Evolutionary conservation across 2,888 invertebrate genomes (phyloP), one percentile per base, ranked within the genome.

Genomic region (Temnothorax ravouxi): DNA sequence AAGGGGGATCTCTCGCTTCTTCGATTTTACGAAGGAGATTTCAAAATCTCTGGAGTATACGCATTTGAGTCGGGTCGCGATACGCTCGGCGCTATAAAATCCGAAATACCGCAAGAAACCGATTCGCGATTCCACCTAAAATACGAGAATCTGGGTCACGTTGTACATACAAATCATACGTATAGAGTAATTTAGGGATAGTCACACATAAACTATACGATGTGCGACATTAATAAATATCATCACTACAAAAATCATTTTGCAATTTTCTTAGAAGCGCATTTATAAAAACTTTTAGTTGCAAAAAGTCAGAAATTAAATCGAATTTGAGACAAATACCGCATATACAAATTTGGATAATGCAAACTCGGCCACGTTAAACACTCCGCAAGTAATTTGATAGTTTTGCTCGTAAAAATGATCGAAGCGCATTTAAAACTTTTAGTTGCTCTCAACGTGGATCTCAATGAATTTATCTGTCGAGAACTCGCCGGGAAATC

Each of bases 11-110:
- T 25, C 13, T 59, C 29, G 59, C 59, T 80, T 61, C 21, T 21
- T 61, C 72, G 47, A 61, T 80, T 80, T 80, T 80, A 80, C 44
- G 72, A 80, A 80, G 72, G 59, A 71, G 79, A 80, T 80, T 72
- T 80, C 47, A 47, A 59, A 80, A 80, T 80, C 79, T 80, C 79
- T n/a, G 25, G 72, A 50, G 72, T 61, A 71, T 38, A 71, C 54
- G 79, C 79, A 38, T 69, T 71, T 59, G 47, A 71, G 59, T 44
- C 34, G 71, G 77, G 56, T 18, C 21, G 71, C 47, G 59, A 34
- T 72, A 61, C 47, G 47, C 47, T 47, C 21, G 11, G 21, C 41
- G 72, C 72, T 71, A 72, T 72, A 72, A 80, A 80, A 59, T 80
- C 3, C 59, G 59, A 80, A 59, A 72, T 67, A 56, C n/a, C 41